These are phyloP conservation scores for Drepana arcuata DNA, from an alignment of 1,140 invertebrate genomes.

Conservation along the genomic window DNA sequence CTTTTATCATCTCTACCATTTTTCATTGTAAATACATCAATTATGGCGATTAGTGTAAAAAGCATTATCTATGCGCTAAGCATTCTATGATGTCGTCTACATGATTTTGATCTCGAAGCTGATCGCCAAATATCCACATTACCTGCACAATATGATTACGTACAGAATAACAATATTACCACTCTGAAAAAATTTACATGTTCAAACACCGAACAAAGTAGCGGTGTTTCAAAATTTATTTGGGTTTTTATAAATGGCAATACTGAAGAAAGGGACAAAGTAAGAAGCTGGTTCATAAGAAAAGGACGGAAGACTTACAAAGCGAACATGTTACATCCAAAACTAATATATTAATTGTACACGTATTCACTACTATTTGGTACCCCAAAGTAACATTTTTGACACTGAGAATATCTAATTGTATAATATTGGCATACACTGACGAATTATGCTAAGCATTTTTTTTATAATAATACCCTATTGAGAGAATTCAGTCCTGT, in stretches of 20 bases:
- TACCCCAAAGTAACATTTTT: conserved; percentile 67
- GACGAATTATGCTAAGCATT: no score
- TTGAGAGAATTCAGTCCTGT: conserved; percentile 34
- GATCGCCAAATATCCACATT: conserved; percentile 71
- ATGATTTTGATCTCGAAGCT: conserved; percentile 48
- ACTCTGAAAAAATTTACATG: no score
- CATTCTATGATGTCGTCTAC: conserved; percentile 39
- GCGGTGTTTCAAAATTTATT: conserved; percentile 11
- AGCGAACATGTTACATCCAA: conserved; percentile 41
- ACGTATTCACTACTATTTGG: conserved; percentile 44
- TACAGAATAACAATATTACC: conserved; percentile 25
- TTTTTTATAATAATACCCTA: conserved; percentile 20
- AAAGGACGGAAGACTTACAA: conserved; percentile 66
- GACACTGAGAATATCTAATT: conserved; percentile 53
- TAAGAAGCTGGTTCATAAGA: no score
- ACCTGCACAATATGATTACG: conserved; percentile 62
- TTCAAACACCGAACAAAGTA: conserved; percentile 10
- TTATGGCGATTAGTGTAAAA: conserved; percentile 40
- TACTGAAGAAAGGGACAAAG: no score
- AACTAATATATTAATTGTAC: conserved; percentile 36
- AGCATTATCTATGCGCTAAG: conserved; percentile 45
- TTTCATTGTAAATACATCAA: conserved; percentile 58
- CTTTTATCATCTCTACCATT: conserved; percentile 61
- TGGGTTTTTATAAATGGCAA: no score
- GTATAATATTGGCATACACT: conserved; percentile 51